A percentile compares a stretch with the other conserved stretches of the same genome.
These are phyloP conservation scores for Corythornis vintsioides DNA, from an alignment of 2,113 vertebrate genomes.

Conservation along the genomic window DNA sequence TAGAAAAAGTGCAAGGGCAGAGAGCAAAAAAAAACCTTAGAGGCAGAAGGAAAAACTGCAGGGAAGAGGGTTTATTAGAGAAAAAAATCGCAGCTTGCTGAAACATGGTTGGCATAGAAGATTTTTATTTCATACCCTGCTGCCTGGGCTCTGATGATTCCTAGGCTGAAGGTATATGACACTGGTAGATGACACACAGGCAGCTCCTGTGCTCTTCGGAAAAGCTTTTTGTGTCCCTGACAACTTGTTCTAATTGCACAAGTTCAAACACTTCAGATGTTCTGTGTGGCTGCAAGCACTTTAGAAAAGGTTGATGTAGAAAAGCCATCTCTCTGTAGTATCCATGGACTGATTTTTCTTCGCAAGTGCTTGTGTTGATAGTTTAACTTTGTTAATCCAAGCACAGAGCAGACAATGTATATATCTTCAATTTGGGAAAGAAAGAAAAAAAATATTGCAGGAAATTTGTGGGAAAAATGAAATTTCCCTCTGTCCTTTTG, in stretches of 20 bases:
- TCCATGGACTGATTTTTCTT: conserved; percentile 16
- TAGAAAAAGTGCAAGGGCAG: conserved; percentile 56
- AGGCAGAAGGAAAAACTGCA: conserved; percentile 72
- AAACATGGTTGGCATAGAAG: conserved; percentile 58
- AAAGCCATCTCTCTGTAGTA: conserved; percentile 59
- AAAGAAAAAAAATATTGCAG: neutral
- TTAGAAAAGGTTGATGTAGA: conserved; percentile 66
- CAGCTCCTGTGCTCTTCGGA: conserved; percentile 71
- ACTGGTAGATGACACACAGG: conserved; percentile 61
- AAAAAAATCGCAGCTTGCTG: conserved; percentile 58
- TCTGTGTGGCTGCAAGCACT: conserved; percentile 63
- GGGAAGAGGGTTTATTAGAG: conserved; percentile 71
- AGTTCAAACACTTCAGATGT: conserved; percentile 73
- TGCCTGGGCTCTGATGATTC: conserved; percentile 69
- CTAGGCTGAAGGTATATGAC: conserved; percentile 70
- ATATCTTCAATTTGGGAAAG: neutral
- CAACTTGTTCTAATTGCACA: conserved; percentile 76
- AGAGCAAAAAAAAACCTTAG: conserved; percentile 56
- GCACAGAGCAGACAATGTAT: neutral
- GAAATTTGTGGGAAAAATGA: neutral
- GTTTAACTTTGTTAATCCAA: conserved; percentile 29
- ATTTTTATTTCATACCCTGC: conserved; percentile 70
- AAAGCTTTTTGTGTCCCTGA: conserved; percentile 77
- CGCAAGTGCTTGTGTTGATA: conserved; percentile 38
- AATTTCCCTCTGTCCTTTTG: conserved; percentile 7